Conservation (phyloP, 2,888 invertebrate species). For the Dryadula phaetusa region DNA sequence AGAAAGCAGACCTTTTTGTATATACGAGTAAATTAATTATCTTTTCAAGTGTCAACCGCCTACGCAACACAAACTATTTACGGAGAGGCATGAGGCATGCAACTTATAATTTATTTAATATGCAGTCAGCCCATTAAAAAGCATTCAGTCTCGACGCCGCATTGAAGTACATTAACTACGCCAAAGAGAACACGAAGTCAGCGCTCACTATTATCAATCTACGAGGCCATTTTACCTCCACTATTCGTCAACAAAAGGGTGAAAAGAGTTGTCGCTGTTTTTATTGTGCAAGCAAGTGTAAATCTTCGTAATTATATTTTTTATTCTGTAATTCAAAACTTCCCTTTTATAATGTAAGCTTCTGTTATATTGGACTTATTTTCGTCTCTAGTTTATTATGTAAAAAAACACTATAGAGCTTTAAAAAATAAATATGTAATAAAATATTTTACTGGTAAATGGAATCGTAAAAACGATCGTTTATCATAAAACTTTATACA, state of each 20-base stretch:
- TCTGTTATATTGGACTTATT: slow-evolving; percentile 10
- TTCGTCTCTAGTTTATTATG: neutral
- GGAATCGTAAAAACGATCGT: slow-evolving; percentile 15
- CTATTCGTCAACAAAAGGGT: slow-evolving; percentile 24
- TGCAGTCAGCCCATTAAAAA: slow-evolving; percentile 72
- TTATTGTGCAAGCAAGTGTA: slow-evolving; percentile 19
- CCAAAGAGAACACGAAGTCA: slow-evolving; percentile 37
- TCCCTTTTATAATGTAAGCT: neutral
- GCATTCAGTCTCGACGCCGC: slow-evolving; percentile 66
- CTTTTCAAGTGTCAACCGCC: slow-evolving; percentile 53
- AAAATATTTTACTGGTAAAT: neutral
- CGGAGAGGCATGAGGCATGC: slow-evolving; percentile 55
- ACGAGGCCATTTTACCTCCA: slow-evolving; percentile 35
- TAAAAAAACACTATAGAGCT: neutral
- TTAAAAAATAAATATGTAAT: slow-evolving; percentile 9
- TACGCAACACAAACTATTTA: slow-evolving; percentile 54
- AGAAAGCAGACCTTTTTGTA: slow-evolving; percentile 44
- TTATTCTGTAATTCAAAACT: slow-evolving; percentile 13
- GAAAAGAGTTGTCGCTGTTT: slow-evolving; percentile 22
- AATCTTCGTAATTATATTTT: slow-evolving; percentile 21
- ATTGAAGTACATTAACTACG: slow-evolving; percentile 59
- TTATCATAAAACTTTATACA: slow-evolving; percentile 12
- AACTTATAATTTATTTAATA: slow-evolving; percentile 61
- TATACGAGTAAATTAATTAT: slow-evolving; percentile 52
- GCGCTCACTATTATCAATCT: slow-evolving; percentile 38